Percentiles rank a stretch among this genome's conserved stretches.
These are phyloP conservation scores for Pachycephus smyrnensis DNA, from an alignment of 2,888 invertebrate species.

Conservation along the genomic window DNA sequence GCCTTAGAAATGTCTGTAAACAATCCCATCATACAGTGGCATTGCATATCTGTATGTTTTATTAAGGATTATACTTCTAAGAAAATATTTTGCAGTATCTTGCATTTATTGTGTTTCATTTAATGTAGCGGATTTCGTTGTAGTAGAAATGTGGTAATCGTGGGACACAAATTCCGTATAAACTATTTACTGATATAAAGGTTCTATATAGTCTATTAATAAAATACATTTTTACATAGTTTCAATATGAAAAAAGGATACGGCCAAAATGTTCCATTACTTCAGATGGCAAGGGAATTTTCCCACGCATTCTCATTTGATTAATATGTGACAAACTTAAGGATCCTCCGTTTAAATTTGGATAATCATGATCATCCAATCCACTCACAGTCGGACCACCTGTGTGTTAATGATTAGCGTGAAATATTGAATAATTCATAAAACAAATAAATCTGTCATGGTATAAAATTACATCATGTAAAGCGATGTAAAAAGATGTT, in stretches of 20 bases:
- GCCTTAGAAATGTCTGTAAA: slow-evolving; percentile 96
- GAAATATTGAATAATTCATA: not conserved
- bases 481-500: no score
- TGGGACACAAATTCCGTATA: no score
- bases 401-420: slow-evolving; percentile 64
- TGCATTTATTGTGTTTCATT: no score
- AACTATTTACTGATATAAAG: not conserved
- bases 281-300: slow-evolving; percentile 91
- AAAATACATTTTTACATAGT: slow-evolving; percentile 7
- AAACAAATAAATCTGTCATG: not conserved
- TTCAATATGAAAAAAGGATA: slow-evolving; percentile 74
- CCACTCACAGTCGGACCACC: slow-evolving; percentile 90
- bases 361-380: slow-evolving; percentile 91
- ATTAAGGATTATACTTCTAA: slow-evolving; percentile 31
- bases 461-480: not conserved
- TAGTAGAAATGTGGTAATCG: no score
- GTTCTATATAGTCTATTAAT: slow-evolving; percentile 14
- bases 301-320: slow-evolving; percentile 83
- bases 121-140: no score
- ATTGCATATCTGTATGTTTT: slow-evolving; percentile 84
- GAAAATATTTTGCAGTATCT: no score
- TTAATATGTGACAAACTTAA: slow-evolving; percentile 77
- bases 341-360: slow-evolving; percentile 78
- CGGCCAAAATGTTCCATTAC: slow-evolving; percentile 95
- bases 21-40: slow-evolving; percentile 96